Percentiles rank a stretch among this genome's conserved stretches.
Conservation (phyloP, 2,113 vertebrate species). For the Osmerus mordax region DNA sequence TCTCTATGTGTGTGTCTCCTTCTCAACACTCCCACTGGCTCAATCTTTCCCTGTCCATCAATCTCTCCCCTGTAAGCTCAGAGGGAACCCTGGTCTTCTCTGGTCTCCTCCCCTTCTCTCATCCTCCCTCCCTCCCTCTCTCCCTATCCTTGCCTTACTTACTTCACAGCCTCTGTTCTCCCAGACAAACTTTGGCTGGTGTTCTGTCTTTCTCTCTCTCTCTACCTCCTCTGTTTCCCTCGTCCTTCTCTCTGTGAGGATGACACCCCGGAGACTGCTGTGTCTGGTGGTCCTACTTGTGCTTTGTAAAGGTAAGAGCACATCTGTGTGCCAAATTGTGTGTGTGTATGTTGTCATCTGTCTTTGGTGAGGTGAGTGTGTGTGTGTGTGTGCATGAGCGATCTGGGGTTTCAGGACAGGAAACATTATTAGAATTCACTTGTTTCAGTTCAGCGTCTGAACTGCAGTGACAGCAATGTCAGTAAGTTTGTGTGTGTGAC, state of each 20-base stretch:
- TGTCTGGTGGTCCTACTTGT: slow-evolving; percentile 49
- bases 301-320: slow-evolving; percentile 65
- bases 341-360: background rate
- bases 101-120: slow-evolving; percentile 6
- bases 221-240: too few relatives aligned
- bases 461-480: too few relatives aligned
- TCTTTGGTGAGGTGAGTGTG: background rate
- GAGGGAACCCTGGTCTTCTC: background rate
- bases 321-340: background rate
- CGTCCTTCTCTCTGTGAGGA: slow-evolving; percentile 25
- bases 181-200: slow-evolving; percentile 5
- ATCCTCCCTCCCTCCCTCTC: background rate
- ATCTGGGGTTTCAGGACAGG: too few relatives aligned
- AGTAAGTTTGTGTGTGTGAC: too few relatives aligned
- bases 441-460: too few relatives aligned
- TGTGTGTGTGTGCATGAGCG: background rate
- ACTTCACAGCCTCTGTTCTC: slow-evolving; percentile 17
- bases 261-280: slow-evolving; percentile 41
- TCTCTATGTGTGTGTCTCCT: background rate
- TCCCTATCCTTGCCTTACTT: slow-evolving; percentile 6
- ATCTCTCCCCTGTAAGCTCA: background rate
- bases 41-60: background rate
- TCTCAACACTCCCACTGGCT: background rate
- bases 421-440: too few relatives aligned
- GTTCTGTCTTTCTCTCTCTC: slow-evolving; percentile 11